These are phyloP conservation scores for Hipposideros larvatus DNA, from an alignment of 2,797 vertebrate species.

Conservation along the genomic window DNA sequence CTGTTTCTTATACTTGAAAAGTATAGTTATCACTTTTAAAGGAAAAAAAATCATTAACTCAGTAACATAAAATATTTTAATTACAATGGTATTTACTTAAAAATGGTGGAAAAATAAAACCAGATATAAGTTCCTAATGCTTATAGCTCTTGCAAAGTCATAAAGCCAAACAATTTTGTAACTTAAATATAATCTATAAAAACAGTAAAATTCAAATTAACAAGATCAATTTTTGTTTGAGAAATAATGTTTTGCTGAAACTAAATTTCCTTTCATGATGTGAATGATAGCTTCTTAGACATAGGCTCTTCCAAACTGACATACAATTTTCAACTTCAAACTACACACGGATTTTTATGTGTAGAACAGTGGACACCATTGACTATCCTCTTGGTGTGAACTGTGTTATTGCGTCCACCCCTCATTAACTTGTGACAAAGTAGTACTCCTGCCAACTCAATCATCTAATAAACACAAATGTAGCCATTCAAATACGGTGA, in stretches of 20 bases:
- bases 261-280: slow-evolving; percentile 10
- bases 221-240: slow-evolving; percentile 28
- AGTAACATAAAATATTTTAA: slow-evolving; percentile 18
- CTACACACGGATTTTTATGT: slow-evolving; percentile 1
- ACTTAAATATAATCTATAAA: slow-evolving; percentile 13
- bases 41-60: neutral
- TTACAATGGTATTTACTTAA: neutral
- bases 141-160: slow-evolving; percentile 19
- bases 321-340: slow-evolving; percentile 48
- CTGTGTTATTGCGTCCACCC: neutral
- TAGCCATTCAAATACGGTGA: neutral
- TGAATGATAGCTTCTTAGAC: neutral
- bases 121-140: neutral
- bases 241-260: slow-evolving; percentile 20
- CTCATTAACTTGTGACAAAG: neutral
- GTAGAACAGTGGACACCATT: neutral
- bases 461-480: neutral
- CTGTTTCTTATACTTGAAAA: neutral
- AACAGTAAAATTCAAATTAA: slow-evolving; percentile 47
- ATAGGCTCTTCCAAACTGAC: neutral
- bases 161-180: neutral
- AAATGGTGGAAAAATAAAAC: neutral
- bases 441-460: neutral
- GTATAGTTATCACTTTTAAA: neutral
- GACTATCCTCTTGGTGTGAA: neutral